Conservation (phyloP, 2,888 invertebrate species). For the Meteorus cinctellus region DNA sequence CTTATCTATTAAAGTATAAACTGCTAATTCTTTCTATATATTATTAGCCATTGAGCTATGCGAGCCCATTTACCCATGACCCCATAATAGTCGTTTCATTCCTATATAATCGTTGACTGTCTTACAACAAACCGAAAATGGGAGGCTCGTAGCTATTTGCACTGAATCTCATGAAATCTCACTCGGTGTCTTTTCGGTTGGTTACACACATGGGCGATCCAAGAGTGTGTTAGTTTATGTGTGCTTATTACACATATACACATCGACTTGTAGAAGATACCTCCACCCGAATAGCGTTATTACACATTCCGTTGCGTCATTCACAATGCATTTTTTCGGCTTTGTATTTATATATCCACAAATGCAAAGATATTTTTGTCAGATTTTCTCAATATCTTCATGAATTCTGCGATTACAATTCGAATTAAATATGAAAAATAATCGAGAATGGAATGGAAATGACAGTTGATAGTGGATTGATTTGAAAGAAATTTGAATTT, state of each 20-base stretch:
- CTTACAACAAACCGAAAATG: background rate
- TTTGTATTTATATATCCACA: no score
- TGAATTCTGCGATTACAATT: no score
- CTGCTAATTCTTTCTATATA: background rate
- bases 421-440: no score
- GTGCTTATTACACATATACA: background rate
- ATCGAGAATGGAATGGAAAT: no score
- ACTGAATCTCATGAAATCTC: slow-evolving; percentile 9
- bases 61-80: background rate
- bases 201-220: background rate
- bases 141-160: background rate
- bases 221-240: background rate
- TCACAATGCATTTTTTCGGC: background rate
- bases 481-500: no score
- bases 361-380: no score
- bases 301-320: background rate
- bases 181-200: background rate
- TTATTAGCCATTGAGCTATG: background rate
- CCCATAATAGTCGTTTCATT: slow-evolving; percentile 9
- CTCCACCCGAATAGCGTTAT: background rate
- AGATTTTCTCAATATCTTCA: no score
- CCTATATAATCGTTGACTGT: background rate
- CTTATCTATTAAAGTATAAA: background rate
- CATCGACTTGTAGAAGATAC: background rate
- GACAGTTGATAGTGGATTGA: no score